Base-by-base conservation (phyloP, 2,113 vertebrate genomes). In the Halcyon senegalensis region DNA sequence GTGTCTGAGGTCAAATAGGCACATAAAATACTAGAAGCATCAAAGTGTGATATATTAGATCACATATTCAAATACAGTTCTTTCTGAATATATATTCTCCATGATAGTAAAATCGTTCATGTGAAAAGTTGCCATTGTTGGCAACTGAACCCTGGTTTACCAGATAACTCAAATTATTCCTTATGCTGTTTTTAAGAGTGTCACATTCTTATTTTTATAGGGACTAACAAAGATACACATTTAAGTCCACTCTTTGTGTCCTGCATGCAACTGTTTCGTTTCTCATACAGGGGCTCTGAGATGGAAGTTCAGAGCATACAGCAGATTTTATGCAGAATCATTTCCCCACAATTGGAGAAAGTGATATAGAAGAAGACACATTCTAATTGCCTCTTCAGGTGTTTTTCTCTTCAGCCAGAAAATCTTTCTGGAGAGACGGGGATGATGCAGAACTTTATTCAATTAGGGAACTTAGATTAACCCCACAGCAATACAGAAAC, bases 1-100 rank as follows among this genome's bases (percentile, higher is more conserved):
- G 0, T 33, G 5, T 50, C 35, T 56, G 43, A 75, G 20, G 6
- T 68, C 39, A 72, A 72, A 43, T 0, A 72, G 21, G 8, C 7
- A 74, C 30, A 68, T 33, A 64, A 56, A 81, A 72, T 16, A 68
- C 16, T 19, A 56, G 16, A 75, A 60, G 30, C 16, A 92, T 46
- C 23, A 16, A 86, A 84, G 16, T 46, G 16, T 51, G 10, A 39
- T 41, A 7, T 31, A 55, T 63, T 35, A 78, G 4, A 33, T 58
- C 6, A 56, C 5, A 30, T 18, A 46, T n/a, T 53, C 5, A 82
- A 66, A 68, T 31, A 31, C 3, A 5, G 7, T 6, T 35, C 3
- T 44, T 90, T 81, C 46, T 75, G 1, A 66, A 68, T 72, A 80
- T 46, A 14, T 16, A 39, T 43, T 35, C 58, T 86, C 8, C 16